Conservation (phyloP, 2,888 invertebrate genomes). For the Aplocera efformata region DNA sequence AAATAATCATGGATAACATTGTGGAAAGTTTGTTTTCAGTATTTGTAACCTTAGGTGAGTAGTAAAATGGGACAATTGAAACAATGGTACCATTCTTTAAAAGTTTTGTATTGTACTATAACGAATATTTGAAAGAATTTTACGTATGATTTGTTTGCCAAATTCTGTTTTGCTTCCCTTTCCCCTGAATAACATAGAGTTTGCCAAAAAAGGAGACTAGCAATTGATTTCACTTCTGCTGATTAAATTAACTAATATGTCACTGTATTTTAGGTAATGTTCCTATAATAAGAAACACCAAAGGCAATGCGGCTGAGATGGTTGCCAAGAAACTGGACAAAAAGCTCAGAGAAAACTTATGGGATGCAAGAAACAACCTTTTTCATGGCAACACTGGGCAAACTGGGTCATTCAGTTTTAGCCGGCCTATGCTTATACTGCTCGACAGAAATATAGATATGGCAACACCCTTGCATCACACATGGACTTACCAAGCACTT, state of each 20-base stretch:
- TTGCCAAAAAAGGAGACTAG: too few species aligned
- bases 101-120: too few species aligned
- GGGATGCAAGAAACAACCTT: constrained; percentile 97
- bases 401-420: constrained; percentile 90
- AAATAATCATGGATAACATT: constrained; percentile 94
- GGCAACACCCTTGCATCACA: constrained; percentile 98
- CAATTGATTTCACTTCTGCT: too few species aligned
- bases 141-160: too few species aligned
- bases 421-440: constrained; percentile 94
- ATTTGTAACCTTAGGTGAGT: constrained; percentile 95
- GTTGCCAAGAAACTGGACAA: constrained; percentile 98
- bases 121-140: too few species aligned
- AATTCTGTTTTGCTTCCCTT: too few species aligned
- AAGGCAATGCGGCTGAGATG: constrained; percentile 99
- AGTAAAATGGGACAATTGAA: not conserved
- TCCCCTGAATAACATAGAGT: too few species aligned
- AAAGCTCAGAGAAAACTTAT: constrained; percentile 96
- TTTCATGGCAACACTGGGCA: constrained; percentile 93
- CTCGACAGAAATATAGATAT: constrained; percentile 97
- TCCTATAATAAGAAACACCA: constrained; percentile 94
- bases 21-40: constrained; percentile 98
- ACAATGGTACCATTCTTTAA: too few species aligned
- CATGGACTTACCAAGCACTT: constrained; percentile 99
- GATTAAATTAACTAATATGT: too few species aligned
- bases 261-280: constrained; percentile 84